Percentiles rank a stretch among this genome's conserved stretches.
Evolutionary conservation across 2,113 vertebrate species (phyloP).

Genomic region (Chloroceryle aenea): DNA sequence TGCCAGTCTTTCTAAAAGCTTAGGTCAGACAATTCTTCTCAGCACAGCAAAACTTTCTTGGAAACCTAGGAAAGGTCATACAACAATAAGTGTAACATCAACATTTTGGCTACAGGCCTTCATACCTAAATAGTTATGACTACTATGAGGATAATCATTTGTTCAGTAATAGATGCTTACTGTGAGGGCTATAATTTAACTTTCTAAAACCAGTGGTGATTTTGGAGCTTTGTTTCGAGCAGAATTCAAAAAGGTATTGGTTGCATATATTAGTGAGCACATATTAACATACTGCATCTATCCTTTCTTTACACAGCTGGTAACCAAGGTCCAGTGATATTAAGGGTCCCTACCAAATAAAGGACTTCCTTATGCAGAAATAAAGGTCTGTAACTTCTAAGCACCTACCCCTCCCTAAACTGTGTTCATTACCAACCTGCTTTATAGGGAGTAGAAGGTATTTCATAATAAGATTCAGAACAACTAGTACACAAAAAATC

Average conservation of each 20-base stretch:
- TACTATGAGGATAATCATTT: neutral
- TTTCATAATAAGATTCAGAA: neutral
- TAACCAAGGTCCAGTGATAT: neutral
- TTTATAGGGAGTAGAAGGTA: neutral
- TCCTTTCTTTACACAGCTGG: neutral
- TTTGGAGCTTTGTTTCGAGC: neutral
- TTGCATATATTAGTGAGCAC: neutral
- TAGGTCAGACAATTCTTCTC: conserved; percentile 57
- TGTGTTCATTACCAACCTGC: neutral
- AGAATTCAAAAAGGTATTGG: neutral
- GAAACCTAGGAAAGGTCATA: conserved; percentile 42
- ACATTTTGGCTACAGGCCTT: conserved; percentile 46
- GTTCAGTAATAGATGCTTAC: neutral
- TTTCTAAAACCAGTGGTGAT: neutral
- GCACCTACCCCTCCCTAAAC: neutral
- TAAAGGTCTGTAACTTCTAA: neutral
- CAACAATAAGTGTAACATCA: conserved; percentile 42
- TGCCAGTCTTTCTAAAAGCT: conserved; percentile 66
- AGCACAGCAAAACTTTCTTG: conserved; percentile 50
- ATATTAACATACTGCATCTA: neutral
- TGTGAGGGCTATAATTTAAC: neutral
- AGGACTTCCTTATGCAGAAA: neutral
- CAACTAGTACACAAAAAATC: neutral
- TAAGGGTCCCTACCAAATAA: neutral
- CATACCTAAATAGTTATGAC: conserved; percentile 37